Evolutionary conservation across 2,888 invertebrate genomes (phyloP).

Genomic region (Chelonus formosanus): DNA sequence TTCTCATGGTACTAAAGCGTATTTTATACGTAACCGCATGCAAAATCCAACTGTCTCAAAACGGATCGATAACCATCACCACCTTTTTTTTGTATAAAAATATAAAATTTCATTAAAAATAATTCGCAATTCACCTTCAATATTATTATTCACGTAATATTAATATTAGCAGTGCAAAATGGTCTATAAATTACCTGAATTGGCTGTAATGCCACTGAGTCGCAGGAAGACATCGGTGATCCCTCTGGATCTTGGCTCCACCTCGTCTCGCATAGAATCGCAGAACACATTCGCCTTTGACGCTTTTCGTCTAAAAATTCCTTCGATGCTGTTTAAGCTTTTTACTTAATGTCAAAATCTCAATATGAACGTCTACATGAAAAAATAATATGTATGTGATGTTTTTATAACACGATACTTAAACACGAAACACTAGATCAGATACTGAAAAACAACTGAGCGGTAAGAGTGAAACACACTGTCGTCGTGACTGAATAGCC

Average conservation of each 20-base stretch:
- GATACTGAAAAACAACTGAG: too few species aligned
- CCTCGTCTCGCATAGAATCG: conserved; percentile 30
- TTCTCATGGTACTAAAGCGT: too few species aligned
- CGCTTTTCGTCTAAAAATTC: background rate
- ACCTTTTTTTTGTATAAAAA: background rate
- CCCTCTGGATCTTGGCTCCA: conserved; percentile 27
- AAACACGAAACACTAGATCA: too few species aligned
- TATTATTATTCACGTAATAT: too few species aligned
- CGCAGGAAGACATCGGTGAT: conserved; percentile 30
- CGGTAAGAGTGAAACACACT: too few species aligned
- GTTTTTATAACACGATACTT: too few species aligned
- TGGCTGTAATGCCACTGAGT: conserved; percentile 9
- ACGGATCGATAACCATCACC: conserved; percentile 18
- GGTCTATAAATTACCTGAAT: conserved; percentile 7
- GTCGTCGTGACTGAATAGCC: too few species aligned
- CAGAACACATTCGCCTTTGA: conserved; percentile 27
- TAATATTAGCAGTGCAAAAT: too few species aligned
- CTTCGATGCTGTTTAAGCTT: too few species aligned
- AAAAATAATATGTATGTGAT: too few species aligned
- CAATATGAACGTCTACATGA: too few species aligned
- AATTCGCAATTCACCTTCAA: background rate
- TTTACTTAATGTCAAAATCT: too few species aligned
- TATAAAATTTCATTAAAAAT: background rate
- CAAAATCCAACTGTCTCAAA: conserved; percentile 13
- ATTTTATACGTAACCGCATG: conserved; percentile 6